phyloP scores from a whole-genome alignment of 2,113 vertebrate species.

The Hippoglossus stenolepis region DNA sequence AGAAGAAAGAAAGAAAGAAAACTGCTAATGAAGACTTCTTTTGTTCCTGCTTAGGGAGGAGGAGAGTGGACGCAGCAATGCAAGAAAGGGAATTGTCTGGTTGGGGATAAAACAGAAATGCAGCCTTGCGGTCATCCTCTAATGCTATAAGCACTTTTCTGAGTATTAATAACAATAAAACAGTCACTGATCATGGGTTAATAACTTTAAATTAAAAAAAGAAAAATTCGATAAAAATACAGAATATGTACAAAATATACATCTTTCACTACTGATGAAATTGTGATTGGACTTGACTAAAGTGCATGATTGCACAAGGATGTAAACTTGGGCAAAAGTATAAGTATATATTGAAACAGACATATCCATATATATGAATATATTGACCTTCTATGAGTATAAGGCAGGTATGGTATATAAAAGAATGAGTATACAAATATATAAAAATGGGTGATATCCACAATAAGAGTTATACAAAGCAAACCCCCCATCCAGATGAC shows the following conservation, averaged over 20 bases:
- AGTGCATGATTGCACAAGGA: no score
- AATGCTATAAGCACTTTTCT: slow-evolving; percentile 1
- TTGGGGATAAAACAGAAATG: slow-evolving; percentile 8
- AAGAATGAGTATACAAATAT: no score
- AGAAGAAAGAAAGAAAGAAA: slow-evolving; percentile 11
- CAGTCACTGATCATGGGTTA: neutral
- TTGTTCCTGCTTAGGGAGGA: neutral
- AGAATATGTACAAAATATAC: slow-evolving; percentile 6
- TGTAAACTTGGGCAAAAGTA: no score
- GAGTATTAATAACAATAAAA: neutral
- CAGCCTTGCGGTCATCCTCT: neutral
- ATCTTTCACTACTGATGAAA: no score
- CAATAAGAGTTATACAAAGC: no score
- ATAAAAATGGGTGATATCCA: no score
- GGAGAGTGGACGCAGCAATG: slow-evolving; percentile 1
- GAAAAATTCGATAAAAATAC: slow-evolving; percentile 21
- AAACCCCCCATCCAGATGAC: neutral
- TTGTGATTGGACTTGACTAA: no score
- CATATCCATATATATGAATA: no score
- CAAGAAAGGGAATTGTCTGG: slow-evolving; percentile 8
- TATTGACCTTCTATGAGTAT: no score
- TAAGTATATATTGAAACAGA: no score
- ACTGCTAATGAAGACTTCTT: slow-evolving; percentile 26
- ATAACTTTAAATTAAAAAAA: neutral
- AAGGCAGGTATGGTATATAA: no score